Base-by-base conservation (phyloP, 1,140 invertebrate species). In the Camponotus pennsylvanicus region DNA sequence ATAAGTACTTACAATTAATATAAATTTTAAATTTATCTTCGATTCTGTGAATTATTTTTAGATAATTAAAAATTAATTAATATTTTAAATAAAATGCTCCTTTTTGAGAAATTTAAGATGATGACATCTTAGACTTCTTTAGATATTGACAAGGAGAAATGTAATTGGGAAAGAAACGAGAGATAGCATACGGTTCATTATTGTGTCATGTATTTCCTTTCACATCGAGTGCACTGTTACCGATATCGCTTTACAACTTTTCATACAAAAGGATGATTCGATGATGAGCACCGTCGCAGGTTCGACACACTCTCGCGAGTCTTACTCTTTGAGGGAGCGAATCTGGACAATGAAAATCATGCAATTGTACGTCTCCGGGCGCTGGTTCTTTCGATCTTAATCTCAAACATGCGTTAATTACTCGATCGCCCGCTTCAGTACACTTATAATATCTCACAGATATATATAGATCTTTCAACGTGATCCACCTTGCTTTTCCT, bases 141-240 rank as follows among this genome's bases (percentile, higher is more conserved):
- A 27, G 7, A 37, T 49, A 27, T 13, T 3, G 8, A 52, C 27
- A 8, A 21, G 34, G 1, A 64, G n/a, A 55, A 34, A 37, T 37
- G n/a, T 18, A 55, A 67, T 59, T 13, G n/a, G 49, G 42, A 32
- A 67, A n/a, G 42, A 21, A 59, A 2, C 9, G 63, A 66, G 34
- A 67, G 52, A 78, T 6, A 78, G 40, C 9, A 9, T 67, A 76
- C 75, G 59, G 76, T 40, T 90, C 64, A 37, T 90, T 88, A 89
- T 87, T 90, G 86, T 90, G 71, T 89, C 80, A 73, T 89, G 86
- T 90, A 90, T 90, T 91, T 91, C 89, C 55, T 91, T 91, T 90
- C 88, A 92, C 91, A 91, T 92, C 86, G 69, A 92, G 91, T 92
- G 90, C 88, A 91, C 90, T 90, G 86, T 89, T 90, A 87, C 73